Evolutionary conservation across 1,140 invertebrate species (phyloP).

Genomic region (Asobara japonica): DNA sequence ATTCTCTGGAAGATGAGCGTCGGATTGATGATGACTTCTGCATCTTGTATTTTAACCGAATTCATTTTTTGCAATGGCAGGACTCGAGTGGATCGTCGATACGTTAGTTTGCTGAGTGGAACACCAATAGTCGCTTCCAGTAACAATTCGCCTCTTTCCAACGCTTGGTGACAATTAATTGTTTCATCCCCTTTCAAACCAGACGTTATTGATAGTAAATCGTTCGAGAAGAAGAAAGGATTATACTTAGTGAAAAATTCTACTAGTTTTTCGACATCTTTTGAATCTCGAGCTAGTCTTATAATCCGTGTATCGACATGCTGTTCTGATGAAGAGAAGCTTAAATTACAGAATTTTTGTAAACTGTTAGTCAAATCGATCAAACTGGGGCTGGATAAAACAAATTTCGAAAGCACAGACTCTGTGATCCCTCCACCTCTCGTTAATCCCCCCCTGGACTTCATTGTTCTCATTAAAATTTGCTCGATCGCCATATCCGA

Average conservation of each 20-base stretch:
- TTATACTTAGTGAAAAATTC: too few species aligned
- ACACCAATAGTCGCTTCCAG: too few species aligned
- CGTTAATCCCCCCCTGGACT: conserved; percentile 49
- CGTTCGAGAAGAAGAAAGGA: too few species aligned
- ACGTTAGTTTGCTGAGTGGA: conserved; percentile 49
- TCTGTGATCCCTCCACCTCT: conserved; percentile 51
- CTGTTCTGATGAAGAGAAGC: conserved; percentile 56
- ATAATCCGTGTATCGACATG: conserved; percentile 57
- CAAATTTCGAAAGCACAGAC: conserved; percentile 56
- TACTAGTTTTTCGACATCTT: too few species aligned
- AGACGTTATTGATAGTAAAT: too few species aligned
- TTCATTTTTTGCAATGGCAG: conserved; percentile 47
- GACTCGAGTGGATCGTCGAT: conserved; percentile 50
- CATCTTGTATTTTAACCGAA: conserved; percentile 50
- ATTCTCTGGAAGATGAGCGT: conserved; percentile 44
- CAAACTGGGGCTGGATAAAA: conserved; percentile 47
- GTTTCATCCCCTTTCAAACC: too few species aligned
- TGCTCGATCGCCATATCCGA: conserved; percentile 57
- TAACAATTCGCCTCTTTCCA: too few species aligned
- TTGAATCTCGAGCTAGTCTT: conserved; percentile 51
- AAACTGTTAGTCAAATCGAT: conserved; percentile 37
- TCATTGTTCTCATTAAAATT: conserved; percentile 59
- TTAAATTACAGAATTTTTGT: conserved; percentile 51
- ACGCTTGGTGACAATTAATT: too few species aligned
- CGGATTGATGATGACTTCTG: conserved; percentile 37